Base-by-base conservation (phyloP, 2,113 vertebrate species). In the Pachypanchax playfairii region DNA sequence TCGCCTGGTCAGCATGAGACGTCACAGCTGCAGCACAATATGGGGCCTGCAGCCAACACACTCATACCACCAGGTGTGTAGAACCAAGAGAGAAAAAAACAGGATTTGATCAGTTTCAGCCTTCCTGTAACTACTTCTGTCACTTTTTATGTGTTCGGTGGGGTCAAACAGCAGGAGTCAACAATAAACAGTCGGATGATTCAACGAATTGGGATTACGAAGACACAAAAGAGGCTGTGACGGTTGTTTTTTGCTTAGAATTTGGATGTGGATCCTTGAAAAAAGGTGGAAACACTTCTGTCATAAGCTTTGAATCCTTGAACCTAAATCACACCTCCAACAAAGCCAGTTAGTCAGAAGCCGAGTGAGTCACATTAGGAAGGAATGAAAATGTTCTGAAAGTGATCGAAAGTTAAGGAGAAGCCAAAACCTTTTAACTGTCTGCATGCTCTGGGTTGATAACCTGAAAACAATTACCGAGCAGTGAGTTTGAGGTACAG, bases 381-480 rank as follows among this genome's bases (percentile, higher is more conserved):
- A 42, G 38, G 56, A 36, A 35, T 49, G 43, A 53, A 55, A 75
- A 80, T 52, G 22, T 24, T 38, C 17, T n/a, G 66, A 73, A 69
- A 52, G 12, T 6, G 18, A 81, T 75, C 63, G 51, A 29, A 63
- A 12, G n/a, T 49, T 1, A 1, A 28, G 31, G 8, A 54, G 50
- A 39, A 54, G 41, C 26, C 43, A 42, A 44, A 26, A 12, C 9
- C 24, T 22, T 67, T 56, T 17, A 17, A 43, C 29, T 15, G 11
- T 6, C 35, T 18, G 2, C 14, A 38, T 64, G 56, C 13, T 43
- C 12, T 11, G 17, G 6, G 31, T 29, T 6, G 11, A 42, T 42
- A 55, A 60, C 35, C 61, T 70, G 47, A 46, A 62, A 65, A 2
- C 31, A 41, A 42, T 53, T 70, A n/a, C n/a, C n/a, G n/a, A n/a